These are phyloP conservation scores for Acanthosoma haemorrhoidale DNA, from an alignment of 2,888 invertebrate genomes.

Conservation along the genomic window DNA sequence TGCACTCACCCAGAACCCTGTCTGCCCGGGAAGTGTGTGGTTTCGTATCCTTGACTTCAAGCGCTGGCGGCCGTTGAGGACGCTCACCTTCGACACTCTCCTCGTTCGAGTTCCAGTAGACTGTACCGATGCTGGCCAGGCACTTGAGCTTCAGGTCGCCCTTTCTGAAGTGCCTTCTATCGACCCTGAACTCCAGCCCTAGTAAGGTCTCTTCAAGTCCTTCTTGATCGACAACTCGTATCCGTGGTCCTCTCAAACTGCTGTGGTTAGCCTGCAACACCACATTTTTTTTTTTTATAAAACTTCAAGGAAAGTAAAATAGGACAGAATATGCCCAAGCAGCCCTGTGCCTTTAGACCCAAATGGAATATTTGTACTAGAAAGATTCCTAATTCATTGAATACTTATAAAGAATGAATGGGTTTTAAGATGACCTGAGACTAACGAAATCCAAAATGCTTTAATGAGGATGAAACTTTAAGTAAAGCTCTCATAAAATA, in stretches of 20 bases:
- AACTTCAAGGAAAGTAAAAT: background rate
- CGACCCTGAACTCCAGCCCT: constrained; percentile 74
- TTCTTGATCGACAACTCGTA: constrained; percentile 53
- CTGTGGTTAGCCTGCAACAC: constrained; percentile 42
- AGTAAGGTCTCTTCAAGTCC: constrained; percentile 71
- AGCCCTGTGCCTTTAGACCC: no score
- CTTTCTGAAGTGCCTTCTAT: constrained; percentile 71
- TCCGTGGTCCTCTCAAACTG: constrained; percentile 48
- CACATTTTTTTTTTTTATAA: no score
- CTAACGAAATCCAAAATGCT: background rate
- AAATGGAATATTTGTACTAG: no score
- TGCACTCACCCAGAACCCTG: constrained; percentile 63
- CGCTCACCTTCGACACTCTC: constrained; percentile 77
- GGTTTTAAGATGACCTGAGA: background rate
- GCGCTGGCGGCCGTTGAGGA: constrained; percentile 61
- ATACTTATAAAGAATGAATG: background rate
- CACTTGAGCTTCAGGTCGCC: constrained; percentile 86
- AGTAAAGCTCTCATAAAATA: no score
- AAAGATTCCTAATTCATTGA: background rate
- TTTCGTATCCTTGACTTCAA: constrained; percentile 63
- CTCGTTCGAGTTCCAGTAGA: constrained; percentile 82
- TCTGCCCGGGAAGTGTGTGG: constrained; percentile 59
- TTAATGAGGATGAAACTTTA: no score
- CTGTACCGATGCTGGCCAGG: constrained; percentile 77
- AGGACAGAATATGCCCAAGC: background rate